A percentile compares a stretch with the other conserved stretches of the same genome.
Evolutionary conservation across 2,113 vertebrate species (phyloP).

Genomic region (Grammomys surdaster): DNA sequence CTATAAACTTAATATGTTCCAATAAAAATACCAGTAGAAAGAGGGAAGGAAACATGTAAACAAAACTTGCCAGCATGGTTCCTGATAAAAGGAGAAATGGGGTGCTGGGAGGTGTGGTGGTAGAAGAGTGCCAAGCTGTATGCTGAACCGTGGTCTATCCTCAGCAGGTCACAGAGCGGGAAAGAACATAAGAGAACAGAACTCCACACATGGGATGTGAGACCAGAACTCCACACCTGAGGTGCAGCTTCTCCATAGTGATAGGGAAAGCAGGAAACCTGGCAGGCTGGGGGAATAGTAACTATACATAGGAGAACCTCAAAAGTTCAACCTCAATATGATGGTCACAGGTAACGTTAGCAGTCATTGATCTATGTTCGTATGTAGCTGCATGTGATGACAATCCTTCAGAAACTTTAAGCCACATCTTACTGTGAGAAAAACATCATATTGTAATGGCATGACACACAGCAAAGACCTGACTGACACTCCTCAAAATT

Average conservation of each 20-base stretch:
- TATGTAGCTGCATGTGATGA: background rate
- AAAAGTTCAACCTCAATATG: background rate
- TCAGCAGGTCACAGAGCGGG: background rate
- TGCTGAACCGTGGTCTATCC: background rate
- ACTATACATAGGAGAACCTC: background rate
- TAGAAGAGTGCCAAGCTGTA: background rate
- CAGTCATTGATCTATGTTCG: background rate
- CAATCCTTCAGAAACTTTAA: background rate
- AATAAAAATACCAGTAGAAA: conserved; percentile 28
- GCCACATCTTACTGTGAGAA: background rate
- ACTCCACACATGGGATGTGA: background rate
- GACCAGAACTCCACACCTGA: background rate
- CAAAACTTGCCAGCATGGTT: background rate
- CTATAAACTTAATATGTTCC: background rate
- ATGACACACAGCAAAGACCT: background rate
- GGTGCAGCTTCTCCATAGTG: background rate
- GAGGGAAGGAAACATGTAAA: background rate
- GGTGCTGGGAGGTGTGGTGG: background rate
- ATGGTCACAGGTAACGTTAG: background rate
- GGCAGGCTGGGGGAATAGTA: background rate
- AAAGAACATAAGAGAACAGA: no score
- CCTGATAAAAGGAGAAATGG: background rate
- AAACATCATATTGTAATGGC: background rate
- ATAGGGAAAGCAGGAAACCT: background rate
- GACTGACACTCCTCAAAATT: background rate